Evolutionary conservation across 2,113 vertebrate species (phyloP), one percentile per base, ranked within the genome.

Genomic region (Thalassoma bifasciatum): DNA sequence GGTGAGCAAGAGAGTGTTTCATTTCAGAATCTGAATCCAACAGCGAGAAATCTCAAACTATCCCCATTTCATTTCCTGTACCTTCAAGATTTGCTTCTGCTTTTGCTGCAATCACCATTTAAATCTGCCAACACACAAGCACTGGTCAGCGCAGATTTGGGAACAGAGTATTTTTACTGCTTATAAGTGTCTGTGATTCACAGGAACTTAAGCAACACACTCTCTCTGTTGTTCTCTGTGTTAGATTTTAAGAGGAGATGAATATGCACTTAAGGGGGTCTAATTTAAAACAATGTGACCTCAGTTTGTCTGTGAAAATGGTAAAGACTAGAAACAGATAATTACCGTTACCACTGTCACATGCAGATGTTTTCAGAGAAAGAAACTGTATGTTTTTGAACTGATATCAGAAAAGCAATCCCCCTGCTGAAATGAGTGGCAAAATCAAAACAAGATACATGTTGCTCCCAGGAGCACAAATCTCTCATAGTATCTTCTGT

Each of bases 401-500:
- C 4, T 44, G 1, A 24, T 36, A 44, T 40, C 69, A 53, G 67
- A 19, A 7, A 30, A 64, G 10, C 36, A 4, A 59, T 75, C 37
- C 59, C 47, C 53, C 42, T 2, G 51, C 57, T 79, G 54, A 66
- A 75, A 66, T 34, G 16, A 42, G 37, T 2, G 52, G 11, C 47
- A 79, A 77, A 77, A 22, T 11, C 36, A 68, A 57, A 75, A 73
- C 65, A 81, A 80, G 77, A 85, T 37, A 37, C 77, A 56, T 7
- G 51, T 77, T 44, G 51, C 50, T 79, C 63, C 64, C 58, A 17
- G 72, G 17, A 44, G 75, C 59, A 42, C 50, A 62, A 81, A 64
- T 58, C 83, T 46, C 54, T 58, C 79, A 30, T 30, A 7, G 79
- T 54, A 80, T 73, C 77, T 74, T 50, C 69, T 82, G 82, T 78